phyloP scores from a whole-genome alignment of 2,888 invertebrate species.

The Dorcus parallelipipedus region DNA sequence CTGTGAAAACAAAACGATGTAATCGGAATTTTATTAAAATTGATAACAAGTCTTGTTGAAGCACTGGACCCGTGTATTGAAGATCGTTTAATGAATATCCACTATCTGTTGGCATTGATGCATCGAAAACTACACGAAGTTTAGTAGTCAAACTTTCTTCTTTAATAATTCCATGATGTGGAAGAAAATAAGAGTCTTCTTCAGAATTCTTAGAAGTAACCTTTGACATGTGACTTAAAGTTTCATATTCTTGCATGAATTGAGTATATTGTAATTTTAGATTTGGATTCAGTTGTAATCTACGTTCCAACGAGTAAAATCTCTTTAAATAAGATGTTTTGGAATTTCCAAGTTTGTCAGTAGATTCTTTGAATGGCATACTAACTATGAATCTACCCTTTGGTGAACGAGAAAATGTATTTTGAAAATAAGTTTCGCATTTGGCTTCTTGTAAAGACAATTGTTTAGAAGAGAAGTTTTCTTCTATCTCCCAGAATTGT shows the following conservation, averaged over 20 bases:
- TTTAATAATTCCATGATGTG: background rate
- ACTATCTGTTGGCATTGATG: background rate
- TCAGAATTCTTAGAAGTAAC: background rate
- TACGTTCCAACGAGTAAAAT: background rate
- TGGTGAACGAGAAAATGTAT: no score
- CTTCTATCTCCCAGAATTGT: slow-evolving; percentile 14
- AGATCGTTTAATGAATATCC: background rate
- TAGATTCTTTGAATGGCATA: no score
- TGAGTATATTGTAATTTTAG: background rate
- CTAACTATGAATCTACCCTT: no score
- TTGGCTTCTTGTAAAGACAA: no score
- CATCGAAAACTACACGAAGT: background rate
- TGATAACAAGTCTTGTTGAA: background rate
- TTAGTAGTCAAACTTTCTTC: background rate
- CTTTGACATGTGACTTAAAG: background rate
- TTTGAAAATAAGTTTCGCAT: no score
- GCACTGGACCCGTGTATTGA: background rate
- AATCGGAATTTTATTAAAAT: background rate
- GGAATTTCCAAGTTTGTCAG: no score
- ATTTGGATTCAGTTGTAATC: background rate
- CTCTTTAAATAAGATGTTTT: background rate
- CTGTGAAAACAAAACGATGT: background rate
- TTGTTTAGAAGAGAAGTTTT: background rate
- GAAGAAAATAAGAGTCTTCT: background rate
- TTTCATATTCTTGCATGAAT: background rate